Conservation (phyloP, 1,140 invertebrate genomes). For the Manduca sexta region DNA sequence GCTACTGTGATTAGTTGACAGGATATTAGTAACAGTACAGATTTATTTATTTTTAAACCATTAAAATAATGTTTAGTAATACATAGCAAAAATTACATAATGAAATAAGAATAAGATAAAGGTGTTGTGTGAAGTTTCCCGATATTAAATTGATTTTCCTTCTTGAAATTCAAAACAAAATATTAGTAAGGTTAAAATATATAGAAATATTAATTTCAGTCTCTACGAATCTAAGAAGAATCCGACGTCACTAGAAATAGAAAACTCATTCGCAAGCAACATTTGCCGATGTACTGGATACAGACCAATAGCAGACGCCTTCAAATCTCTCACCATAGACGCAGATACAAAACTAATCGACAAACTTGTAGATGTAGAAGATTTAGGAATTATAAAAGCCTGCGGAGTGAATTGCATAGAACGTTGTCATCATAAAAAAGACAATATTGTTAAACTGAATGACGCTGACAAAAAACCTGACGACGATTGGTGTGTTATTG, state of each 20-base stretch:
- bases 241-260: constrained; percentile 78
- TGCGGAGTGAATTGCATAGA: constrained; percentile 32
- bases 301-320: constrained; percentile 87
- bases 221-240: constrained; percentile 43
- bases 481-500: constrained; percentile 2
- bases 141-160: too few species aligned
- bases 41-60: too few species aligned
- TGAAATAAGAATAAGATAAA: too few species aligned
- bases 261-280: constrained; percentile 86
- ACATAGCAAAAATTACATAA: too few species aligned
- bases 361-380: constrained; percentile 76
- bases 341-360: constrained; percentile 63
- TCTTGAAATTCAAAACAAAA: too few species aligned
- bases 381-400: constrained; percentile 35
- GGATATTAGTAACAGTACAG: too few species aligned
- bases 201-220: constrained; percentile 16
- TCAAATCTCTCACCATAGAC: constrained; percentile 82
- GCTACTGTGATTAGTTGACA: too few species aligned
- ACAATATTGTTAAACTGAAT: constrained; percentile 15
- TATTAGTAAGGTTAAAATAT: too few species aligned
- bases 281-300: constrained; percentile 92
- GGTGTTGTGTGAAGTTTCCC: too few species aligned
- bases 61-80: too few species aligned
- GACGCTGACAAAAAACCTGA: not conserved
- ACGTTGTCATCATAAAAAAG: constrained; percentile 18